Evolutionary conservation across 2,797 vertebrate species (phyloP), one percentile per base, ranked within the genome.

Genomic region (Danio kyathit): DNA sequence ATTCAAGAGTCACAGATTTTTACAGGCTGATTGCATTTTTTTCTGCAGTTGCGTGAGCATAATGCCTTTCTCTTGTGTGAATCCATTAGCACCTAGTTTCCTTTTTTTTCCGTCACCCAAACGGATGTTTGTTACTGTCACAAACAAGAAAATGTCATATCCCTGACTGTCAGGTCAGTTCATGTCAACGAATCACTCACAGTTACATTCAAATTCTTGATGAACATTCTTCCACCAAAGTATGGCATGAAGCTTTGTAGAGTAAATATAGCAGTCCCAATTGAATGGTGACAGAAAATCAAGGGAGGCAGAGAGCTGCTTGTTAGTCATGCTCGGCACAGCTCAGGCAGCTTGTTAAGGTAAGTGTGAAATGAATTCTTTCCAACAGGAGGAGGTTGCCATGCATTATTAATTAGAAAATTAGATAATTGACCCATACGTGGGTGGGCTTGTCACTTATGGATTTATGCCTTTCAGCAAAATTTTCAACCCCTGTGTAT

Each of bases 381-480:
- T 70, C 41, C 72, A 71, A 73, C 75, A 80, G 16, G 54, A 74
- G 54, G 60, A 54, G 74, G 41, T 57, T 64, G 43, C 49, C 52
- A 80, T 85, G 64, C 82, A 84, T 83, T 82, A 82, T 77, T 83
- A 76, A 87, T 79, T n/a, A 77, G 54, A 61, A 79, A 63, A 74
- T 66, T 76, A 49, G 54, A 71, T 63, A 38, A 80, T 38, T 80
- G 66, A 71, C 72, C 63, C 40, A 43, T 64, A 64, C 8, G 41
- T 46, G 49, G 40, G 14, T n/a, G 46, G 38, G 16, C 8, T 44
- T 48, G 78, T 43, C 29, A 12, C 38, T 74, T 76, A 54, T 60
- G 41, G 57, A 71, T 74, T 77, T 38, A 51, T 44, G 21, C 52
- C 57, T 54, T 64, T 59, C 12, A 19, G 49, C 13, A 48, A 38